These are phyloP conservation scores for Oreohelix idahoensis DNA, from an alignment of 1,140 invertebrate species.

Conservation along the genomic window DNA sequence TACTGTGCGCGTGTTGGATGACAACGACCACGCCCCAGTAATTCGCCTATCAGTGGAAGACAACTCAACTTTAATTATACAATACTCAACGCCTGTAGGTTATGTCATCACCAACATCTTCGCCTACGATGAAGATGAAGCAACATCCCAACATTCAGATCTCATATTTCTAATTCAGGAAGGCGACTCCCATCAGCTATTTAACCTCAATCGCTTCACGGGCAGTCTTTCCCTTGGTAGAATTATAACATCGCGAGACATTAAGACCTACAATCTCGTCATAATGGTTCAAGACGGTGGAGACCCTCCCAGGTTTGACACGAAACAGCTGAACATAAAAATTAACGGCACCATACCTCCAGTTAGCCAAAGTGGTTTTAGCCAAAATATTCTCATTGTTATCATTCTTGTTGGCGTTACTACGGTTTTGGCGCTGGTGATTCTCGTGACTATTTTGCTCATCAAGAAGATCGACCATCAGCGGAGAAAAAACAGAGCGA, in stretches of 20 bases:
- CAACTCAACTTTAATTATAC: conserved; percentile 55
- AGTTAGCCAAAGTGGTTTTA: neutral
- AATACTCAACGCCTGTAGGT: conserved; percentile 45
- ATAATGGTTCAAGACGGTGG: conserved; percentile 60
- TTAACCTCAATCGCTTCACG: conserved; percentile 53
- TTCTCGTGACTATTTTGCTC: conserved; percentile 45
- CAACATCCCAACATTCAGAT: conserved; percentile 25
- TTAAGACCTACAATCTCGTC: conserved; percentile 51
- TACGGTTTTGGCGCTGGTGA: conserved; percentile 41
- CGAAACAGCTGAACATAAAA: conserved; percentile 22
- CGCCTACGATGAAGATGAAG: conserved; percentile 58
- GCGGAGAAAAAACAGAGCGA: conserved; percentile 26
- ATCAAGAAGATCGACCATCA: conserved; percentile 44
- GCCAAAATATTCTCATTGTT: conserved; percentile 47
- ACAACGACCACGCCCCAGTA: conserved; percentile 68
- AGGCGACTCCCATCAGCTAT: conserved; percentile 55
- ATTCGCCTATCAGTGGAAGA: conserved; percentile 59
- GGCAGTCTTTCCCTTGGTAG: conserved; percentile 56
- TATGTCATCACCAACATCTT: conserved; percentile 51
- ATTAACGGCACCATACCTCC: conserved; percentile 41
- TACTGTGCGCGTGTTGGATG: conserved; percentile 60
- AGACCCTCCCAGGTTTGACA: conserved; percentile 34
- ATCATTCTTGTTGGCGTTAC: conserved; percentile 47
- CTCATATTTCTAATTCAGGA: conserved; percentile 42
- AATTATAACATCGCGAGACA: conserved; percentile 47